Base-by-base conservation (phyloP, 2,797 vertebrate genomes). In the Falco novaeseelandiae region DNA sequence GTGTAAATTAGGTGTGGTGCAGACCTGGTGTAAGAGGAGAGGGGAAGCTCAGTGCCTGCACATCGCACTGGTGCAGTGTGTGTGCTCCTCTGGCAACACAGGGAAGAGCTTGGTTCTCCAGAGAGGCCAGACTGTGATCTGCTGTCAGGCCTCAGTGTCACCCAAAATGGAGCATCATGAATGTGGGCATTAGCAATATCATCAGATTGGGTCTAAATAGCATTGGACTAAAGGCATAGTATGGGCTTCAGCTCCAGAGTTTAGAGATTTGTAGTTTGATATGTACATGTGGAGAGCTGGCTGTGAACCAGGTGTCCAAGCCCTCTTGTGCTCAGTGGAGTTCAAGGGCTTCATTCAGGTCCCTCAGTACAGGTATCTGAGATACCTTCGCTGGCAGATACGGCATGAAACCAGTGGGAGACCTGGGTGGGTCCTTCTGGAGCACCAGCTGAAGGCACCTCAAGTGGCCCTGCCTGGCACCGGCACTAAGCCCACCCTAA, bases 1-100 rank as follows among this genome's bases (percentile, higher is more conserved):
- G 44, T 70, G 69, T 87, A 94, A 97, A 96, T 91, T 78, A 89
- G 72, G 44, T 12, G 12, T 5, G 14, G 11, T 52, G 46, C 52
- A 94, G 81, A 80, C 54, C 48, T 62, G 71, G 58, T 92, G 54
- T 69, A 54, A 46, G 81, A 66, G 58, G 22, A 71, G 76, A 74
- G 51, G 57, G 29, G 32, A 90, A 84, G 36, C 32, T 87, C 52
- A 46, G 44, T 10, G 1, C 79, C 59, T 96, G 52, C 70, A 51
- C 44, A 46, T 66, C 51, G 25, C 3, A 3, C 40, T 48, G 77
- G 42, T 73, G 59, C 30, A 25, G 11, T 7, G 26, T 62, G 26
- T 62, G 25, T 48, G 32, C 34, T 84, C 20, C 66, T 90, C 66
- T 16, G 13, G 73, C 44, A 89, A 44, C 2, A 6, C 61, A 6